Evolutionary conservation across 2,797 vertebrate species (phyloP), one percentile per base, ranked within the genome.

Genomic region (Austrolebias charrua): DNA sequence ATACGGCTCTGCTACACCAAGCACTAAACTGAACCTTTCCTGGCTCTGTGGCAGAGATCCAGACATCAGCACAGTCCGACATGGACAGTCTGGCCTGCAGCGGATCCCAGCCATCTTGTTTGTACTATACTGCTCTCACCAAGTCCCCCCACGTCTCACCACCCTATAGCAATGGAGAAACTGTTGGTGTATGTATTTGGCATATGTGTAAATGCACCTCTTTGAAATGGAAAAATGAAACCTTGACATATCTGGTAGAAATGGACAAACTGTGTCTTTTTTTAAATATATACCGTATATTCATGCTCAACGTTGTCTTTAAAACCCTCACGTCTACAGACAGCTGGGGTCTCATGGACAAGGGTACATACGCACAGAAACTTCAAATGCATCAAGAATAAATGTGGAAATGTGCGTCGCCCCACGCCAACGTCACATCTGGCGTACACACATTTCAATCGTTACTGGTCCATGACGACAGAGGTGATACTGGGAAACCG

Each of bases 231-330:
- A 79, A 89, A 24, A 89, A 90, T 83, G 76, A 90, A 91, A 90
- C 85, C 84, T 88, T 90, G 86, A 91, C 88, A 92, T 91, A 91
- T 91, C 90, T 89, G 84, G 75, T 90, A 82, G 82, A 84, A 90
- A 86, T 55, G 29, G 40, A 52, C 61, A 64, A 53, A 19, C 57
- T 76, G 73, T 83, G 86, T 87, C 73, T 85, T 89, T 69, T 75
- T 90, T 88, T 82, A 6, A n/a, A 15, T n/a, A n/a, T n/a, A n/a
- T n/a, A n/a, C n/a, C n/a, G n/a, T n/a, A n/a, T n/a, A 15, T 45
- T 5, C 7, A 52, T 33, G 35, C 4, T 58, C 48, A 19, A 12
- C 7, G 4, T 10, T 44, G 10, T 15, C 13, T 24, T 43, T 20
- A 14, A n/a, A 35, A 18, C 31, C 4, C 7, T 6, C 14, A 31